A percentile compares a stretch with the other conserved stretches of the same genome.
phyloP scores from a whole-genome alignment of 2,113 vertebrate species.

The Alosa alosa region DNA sequence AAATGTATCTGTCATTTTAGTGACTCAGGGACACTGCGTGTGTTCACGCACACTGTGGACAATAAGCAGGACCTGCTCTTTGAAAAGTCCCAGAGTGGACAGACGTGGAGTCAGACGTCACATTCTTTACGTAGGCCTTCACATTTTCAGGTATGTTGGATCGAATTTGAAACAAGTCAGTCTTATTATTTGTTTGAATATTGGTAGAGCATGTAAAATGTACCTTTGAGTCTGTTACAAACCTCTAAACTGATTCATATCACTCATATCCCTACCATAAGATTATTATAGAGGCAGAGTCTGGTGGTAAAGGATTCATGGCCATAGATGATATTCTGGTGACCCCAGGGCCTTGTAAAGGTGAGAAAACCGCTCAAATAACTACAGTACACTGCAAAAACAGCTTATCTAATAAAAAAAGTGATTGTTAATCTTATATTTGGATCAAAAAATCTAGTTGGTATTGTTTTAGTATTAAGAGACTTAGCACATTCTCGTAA shows the following conservation, averaged over 20 bases:
- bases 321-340: slow-evolving; percentile 71
- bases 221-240: not conserved
- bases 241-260: not conserved
- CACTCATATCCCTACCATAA: slow-evolving; percentile 31
- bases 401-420: too few relatives aligned
- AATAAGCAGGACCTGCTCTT: slow-evolving; percentile 49
- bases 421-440: too few relatives aligned
- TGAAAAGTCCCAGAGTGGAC: slow-evolving; percentile 44
- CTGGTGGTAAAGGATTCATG: slow-evolving; percentile 55
- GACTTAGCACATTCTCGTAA: too few relatives aligned
- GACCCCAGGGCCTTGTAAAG: slow-evolving; percentile 62
- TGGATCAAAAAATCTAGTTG: too few relatives aligned
- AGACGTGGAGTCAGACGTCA: slow-evolving; percentile 59
- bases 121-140: slow-evolving; percentile 37
- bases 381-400: not conserved
- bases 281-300: slow-evolving; percentile 66
- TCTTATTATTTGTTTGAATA: not conserved
- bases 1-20: slow-evolving; percentile 46
- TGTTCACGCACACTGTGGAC: slow-evolving; percentile 46
- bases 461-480: too few relatives aligned
- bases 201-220: not conserved
- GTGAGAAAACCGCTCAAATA: slow-evolving; percentile 38
- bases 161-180: too few relatives aligned
- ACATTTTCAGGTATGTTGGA: slow-evolving; percentile 63
- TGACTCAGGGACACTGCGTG: slow-evolving; percentile 52